Base-by-base conservation (phyloP, 2,888 invertebrate species). In the Deroplatys truncata region DNA sequence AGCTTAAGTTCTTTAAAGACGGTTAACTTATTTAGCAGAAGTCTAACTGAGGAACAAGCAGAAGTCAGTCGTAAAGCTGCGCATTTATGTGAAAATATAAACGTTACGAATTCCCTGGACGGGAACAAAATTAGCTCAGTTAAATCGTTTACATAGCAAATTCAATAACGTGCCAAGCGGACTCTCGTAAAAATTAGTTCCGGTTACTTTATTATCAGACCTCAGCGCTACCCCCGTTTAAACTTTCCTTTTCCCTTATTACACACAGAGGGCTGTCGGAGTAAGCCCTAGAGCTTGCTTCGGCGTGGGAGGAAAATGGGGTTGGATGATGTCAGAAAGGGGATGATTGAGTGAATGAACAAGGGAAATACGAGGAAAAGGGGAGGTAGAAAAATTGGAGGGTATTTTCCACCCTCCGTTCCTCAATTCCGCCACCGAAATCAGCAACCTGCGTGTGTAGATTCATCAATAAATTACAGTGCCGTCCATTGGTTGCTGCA, bases 281-380 rank as follows among this genome's bases (percentile, higher is more conserved):
- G 56, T 25, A 72, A 72, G 56, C 56, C 56, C 56, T 72, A 72
- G 56, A 72, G 25, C 56, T 72, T 72, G 56, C 56, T 72, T 72
- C 56, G 56, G 56, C 56, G 56, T 72, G 56, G 56, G 56, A 72
- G 56, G 56, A 72, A 72, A 72, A 82, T 29, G 87, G 87, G 87
- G 83, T 35, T 82, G 87, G 56, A 83, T 83, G 56, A 29, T 87
- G 87, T 87, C 87, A 87, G 87, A 87, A 72, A 85, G 87, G 87
- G 87, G 87, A 87, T 87, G 87, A 87, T 87, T 87, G 87, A 87
- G 87, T 87, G 87, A 87, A 87, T 87, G 87, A 82, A 43, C 83
- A n/a, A 86, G 87, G 85, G 85, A 85, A 85, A 85, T 49, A 49
- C 43, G 49, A 56, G 85, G 56, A 25, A 72, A 85, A 20, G 87